These are phyloP conservation scores for Bolinopsis microptera DNA, from an alignment of 37 sponge, comb jelly and placozoan species.

Conservation along the genomic window DNA sequence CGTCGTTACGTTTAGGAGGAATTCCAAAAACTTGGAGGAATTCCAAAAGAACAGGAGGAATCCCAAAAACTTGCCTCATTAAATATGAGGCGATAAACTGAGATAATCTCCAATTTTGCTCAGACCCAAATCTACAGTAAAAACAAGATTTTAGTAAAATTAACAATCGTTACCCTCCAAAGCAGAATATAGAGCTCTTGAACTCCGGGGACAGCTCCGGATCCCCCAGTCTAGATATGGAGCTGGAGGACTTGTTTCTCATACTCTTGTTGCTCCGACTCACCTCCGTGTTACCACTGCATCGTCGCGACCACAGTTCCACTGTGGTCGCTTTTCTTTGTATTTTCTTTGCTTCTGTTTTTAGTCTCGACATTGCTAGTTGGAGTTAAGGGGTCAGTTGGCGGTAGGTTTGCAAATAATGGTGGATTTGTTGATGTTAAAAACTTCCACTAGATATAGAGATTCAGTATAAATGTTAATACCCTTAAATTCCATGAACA, in stretches of 20 bases:
- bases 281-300: not conserved
- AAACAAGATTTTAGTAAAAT: too few species aligned
- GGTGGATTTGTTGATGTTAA: too few species aligned
- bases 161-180: slow-evolving; percentile 49
- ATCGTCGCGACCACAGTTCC: not conserved
- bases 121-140: too few species aligned
- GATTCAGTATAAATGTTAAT: too few species aligned
- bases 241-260: not conserved
- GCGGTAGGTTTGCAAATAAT: too few species aligned
- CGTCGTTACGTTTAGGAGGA: not conserved
- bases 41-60: not conserved
- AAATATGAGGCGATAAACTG: too few species aligned
- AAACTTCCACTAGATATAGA: too few species aligned
- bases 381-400: too few species aligned
- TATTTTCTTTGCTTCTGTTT: not conserved
- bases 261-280: not conserved
- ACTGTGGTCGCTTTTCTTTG: not conserved
- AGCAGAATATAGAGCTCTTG: slow-evolving; percentile 56
- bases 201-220: slow-evolving; percentile 53
- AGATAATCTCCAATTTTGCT: too few species aligned
- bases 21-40: not conserved
- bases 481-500: too few species aligned
- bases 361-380: not conserved
- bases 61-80: too few species aligned
- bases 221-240: not conserved